A percentile compares a stretch with the other conserved stretches of the same genome.
These are phyloP conservation scores for Elachura formosa DNA, from an alignment of 2,113 vertebrate species.

Conservation along the genomic window DNA sequence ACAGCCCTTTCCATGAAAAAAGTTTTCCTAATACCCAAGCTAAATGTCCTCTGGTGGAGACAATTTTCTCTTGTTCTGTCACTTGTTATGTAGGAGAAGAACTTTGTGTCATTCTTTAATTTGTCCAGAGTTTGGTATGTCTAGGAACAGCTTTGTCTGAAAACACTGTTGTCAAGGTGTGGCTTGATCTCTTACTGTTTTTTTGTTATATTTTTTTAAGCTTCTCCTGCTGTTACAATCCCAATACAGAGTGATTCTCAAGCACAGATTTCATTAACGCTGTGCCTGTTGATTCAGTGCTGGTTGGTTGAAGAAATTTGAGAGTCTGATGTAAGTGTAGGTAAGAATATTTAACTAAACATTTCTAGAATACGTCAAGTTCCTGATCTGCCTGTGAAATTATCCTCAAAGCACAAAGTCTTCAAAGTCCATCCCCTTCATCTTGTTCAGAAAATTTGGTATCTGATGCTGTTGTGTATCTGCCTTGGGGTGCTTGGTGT, in stretches of 20 bases:
- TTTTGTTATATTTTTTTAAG: neutral
- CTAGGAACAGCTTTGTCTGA: neutral
- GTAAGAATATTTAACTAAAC: neutral
- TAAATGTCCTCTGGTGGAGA: neutral
- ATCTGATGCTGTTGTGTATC: rapidly evolving
- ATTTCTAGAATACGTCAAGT: neutral
- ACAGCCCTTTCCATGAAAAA: neutral
- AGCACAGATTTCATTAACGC: neutral
- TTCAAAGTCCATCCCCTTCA: neutral
- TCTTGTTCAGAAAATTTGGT: neutral
- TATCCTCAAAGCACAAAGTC: neutral
- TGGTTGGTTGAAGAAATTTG: neutral
- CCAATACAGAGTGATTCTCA: neutral
- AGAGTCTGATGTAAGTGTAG: neutral
- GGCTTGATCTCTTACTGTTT: neutral
- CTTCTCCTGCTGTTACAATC: neutral
- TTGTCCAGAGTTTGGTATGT: neutral
- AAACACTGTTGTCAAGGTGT: neutral
- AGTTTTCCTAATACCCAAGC: neutral
- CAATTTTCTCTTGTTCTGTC: rapidly evolving
- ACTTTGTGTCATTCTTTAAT: neutral
- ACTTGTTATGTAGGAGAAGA: neutral
- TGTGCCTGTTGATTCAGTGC: neutral
- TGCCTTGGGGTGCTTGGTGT: neutral
- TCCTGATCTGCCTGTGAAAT: neutral